Conservation (phyloP, 37 sponge, comb jelly and placozoan species). For the Haliclona indistincta region DNA sequence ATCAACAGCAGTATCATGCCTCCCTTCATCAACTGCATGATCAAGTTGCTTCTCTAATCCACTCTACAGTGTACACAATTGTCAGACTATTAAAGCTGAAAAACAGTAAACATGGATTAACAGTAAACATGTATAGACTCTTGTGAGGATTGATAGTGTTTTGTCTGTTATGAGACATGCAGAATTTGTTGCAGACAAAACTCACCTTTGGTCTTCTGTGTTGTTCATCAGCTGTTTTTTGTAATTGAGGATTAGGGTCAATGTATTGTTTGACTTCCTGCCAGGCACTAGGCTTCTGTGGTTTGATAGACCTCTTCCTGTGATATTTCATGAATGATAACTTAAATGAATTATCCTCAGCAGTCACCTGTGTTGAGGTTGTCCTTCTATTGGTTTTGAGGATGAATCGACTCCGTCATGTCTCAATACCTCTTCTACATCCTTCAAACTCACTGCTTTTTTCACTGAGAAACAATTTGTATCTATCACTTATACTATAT, state of each 20-base stretch:
- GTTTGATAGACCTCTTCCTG: not conserved
- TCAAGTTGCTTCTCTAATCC: constrained; percentile 58
- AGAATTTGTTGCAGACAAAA: not conserved
- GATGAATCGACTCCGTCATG: not conserved
- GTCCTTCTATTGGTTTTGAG: not conserved
- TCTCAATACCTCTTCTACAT: not conserved
- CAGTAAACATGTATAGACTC: too few relatives aligned
- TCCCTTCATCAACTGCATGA: constrained; percentile 46
- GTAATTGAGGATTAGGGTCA: constrained; percentile 74
- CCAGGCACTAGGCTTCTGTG: constrained; percentile 32
- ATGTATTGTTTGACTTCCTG: constrained; percentile 42
- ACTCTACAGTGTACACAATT: constrained; percentile 35
- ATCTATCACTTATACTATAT: not conserved
- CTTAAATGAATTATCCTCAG: too few relatives aligned
- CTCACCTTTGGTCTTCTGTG: not conserved
- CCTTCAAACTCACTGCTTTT: not conserved
- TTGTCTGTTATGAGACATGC: not conserved
- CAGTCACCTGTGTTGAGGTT: not conserved
- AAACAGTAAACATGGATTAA: too few relatives aligned
- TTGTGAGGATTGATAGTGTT: not conserved
- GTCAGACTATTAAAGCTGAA: too few relatives aligned
- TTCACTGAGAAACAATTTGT: not conserved
- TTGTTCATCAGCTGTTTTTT: not conserved
- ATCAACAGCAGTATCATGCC: constrained; percentile 42
- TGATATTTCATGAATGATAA: not conserved